phyloP scores from a whole-genome alignment of 2,888 invertebrate species.

The Macroteleia sp. region DNA sequence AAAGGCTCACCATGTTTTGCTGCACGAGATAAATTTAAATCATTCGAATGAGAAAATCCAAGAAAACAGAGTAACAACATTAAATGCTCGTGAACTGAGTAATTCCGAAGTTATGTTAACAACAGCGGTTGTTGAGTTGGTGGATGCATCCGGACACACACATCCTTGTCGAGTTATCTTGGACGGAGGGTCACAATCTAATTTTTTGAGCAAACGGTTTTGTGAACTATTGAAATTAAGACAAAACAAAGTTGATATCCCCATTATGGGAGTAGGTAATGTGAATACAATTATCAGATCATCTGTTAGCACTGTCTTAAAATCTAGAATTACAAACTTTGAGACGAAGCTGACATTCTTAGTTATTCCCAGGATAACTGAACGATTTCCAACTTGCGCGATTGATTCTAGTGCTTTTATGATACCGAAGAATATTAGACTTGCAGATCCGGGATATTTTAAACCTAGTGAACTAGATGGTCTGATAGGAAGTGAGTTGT shows the following conservation, averaged over 20 bases:
- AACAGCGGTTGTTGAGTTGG: slow-evolving; percentile 24
- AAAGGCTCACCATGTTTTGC: slow-evolving; percentile 13
- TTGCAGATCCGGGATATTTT: slow-evolving; percentile 19
- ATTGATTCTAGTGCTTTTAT: slow-evolving; percentile 12
- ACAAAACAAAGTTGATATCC: neutral
- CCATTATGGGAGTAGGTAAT: slow-evolving; percentile 12
- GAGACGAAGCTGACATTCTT: slow-evolving; percentile 24
- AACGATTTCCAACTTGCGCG: slow-evolving; percentile 25
- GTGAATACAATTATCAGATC: slow-evolving; percentile 15
- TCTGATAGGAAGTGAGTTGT: slow-evolving; percentile 21
- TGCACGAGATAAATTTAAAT: neutral
- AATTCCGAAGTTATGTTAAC: slow-evolving; percentile 15
- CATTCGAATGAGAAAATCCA: neutral
- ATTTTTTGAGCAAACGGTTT: slow-evolving; percentile 23
- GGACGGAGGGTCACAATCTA: slow-evolving; percentile 29
- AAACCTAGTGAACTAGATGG: neutral
- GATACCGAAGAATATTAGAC: slow-evolving; percentile 9
- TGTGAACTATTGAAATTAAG: neutral
- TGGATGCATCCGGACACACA: slow-evolving; percentile 10
- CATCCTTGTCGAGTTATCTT: slow-evolving; percentile 16
- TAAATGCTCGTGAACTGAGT: slow-evolving; percentile 5
- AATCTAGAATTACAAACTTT: slow-evolving; percentile 32
- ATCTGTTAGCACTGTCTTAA: slow-evolving; percentile 26
- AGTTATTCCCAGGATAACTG: slow-evolving; percentile 37
- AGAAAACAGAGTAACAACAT: neutral